Base-by-base conservation (phyloP, 1,140 invertebrate genomes). In the Halesus radiatus region DNA sequence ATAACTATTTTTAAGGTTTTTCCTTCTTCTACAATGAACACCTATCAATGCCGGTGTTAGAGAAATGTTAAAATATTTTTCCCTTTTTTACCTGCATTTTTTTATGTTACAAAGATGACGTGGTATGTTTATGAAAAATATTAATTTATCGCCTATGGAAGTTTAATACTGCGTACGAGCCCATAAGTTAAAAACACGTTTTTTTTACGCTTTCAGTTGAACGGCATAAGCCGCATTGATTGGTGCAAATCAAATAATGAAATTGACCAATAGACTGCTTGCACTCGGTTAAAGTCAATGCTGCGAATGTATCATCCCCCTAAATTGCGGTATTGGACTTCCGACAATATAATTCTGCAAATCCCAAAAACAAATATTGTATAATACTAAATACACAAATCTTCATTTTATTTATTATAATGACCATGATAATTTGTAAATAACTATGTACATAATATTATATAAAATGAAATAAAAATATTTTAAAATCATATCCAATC, bases 391-490 rank as follows among this genome's bases (percentile, higher is more conserved):
- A 50, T 72, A 20, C 18, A 23, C 23, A 72, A 72, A 50, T 72
- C 32, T 72, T 72, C 45, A 37, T 18, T 52, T n/a, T 72, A 72
- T 68, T 77, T 37, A 32, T 68, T 66, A 52, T 23, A 50, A 64
- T 50, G n/a, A 66, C 58, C 62, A 66, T 10, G 22, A 50, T 77
- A 53, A 74, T 66, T 77, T 77, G 76, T 77, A 77, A 77, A 77
- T 77, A 77, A 77, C 58, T 77, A 77, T 77, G 76, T 77, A 77
- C 23, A 32, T 3, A n/a, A n/a, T n/a, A n/a, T n/a, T 77, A 7
- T 45, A 77, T 77, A 77, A 77, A 77, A 77, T 77, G 32, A 62
- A 77, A 77, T 77, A 77, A 77, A 77, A 64, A 77, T 62, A 74
- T 74, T 52, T 22, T 74, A 56, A 54, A 74, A 74, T 29, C 16